Conservation (phyloP, 2,888 invertebrate genomes). For the Athetis lepigone region DNA sequence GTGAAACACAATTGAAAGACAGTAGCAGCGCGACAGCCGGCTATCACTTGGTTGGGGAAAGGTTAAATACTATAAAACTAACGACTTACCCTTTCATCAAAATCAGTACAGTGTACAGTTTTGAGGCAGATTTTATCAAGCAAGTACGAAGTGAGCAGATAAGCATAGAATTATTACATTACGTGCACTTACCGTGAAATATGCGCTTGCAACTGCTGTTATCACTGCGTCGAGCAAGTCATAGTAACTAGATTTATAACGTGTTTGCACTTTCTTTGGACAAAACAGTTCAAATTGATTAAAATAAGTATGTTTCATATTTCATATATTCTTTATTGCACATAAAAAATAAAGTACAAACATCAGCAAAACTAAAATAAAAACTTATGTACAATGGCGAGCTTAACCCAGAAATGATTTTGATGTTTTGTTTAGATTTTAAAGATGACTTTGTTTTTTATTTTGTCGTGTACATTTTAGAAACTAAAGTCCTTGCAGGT, state of each 20-base stretch:
- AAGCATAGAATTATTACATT: constrained; percentile 63
- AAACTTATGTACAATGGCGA: no score
- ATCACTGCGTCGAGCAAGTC: constrained; percentile 61
- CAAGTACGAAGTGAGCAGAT: constrained; percentile 60
- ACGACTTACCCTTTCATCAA: neutral
- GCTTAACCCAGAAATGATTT: no score
- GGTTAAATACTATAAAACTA: neutral
- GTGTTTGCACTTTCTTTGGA: constrained; percentile 47
- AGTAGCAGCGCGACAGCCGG: no score
- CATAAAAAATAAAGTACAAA: no score
- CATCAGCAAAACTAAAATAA: no score
- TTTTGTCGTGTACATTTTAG: no score
- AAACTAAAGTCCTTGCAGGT: no score
- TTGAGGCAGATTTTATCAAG: constrained; percentile 52
- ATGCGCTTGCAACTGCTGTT: constrained; percentile 67
- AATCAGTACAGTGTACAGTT: constrained; percentile 28
- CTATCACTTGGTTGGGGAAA: no score
- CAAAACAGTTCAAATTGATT: constrained; percentile 39
- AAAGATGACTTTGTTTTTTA: neutral
- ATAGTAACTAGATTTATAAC: constrained; percentile 59
- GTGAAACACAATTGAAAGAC: no score
- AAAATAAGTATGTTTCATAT: no score
- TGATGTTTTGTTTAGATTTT: constrained; percentile 26
- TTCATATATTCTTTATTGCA: no score
- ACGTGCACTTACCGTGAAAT: constrained; percentile 74